Percentiles rank a stretch among this genome's conserved stretches.
phyloP scores from a whole-genome alignment of 2,113 vertebrate genomes.

The Pygoscelis adeliae region DNA sequence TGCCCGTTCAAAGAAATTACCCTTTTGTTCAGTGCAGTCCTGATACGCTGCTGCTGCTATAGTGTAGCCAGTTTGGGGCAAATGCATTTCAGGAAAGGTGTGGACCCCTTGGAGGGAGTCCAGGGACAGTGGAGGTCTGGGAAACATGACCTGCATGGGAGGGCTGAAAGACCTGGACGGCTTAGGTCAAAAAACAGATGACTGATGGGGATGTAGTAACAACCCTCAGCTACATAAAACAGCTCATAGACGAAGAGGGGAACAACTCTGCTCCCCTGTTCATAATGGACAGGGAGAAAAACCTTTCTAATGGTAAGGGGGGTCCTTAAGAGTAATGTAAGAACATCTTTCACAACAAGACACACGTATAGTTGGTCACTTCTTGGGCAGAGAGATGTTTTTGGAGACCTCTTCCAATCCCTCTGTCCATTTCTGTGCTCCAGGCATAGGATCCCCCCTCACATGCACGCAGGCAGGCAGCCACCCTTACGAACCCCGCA shows the following conservation, averaged over 20 bases:
- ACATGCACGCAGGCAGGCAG: fast-evolving
- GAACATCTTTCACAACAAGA: background rate
- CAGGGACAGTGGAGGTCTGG: background rate
- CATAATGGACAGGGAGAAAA: background rate
- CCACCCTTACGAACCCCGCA: fast-evolving
- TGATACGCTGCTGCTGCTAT: background rate
- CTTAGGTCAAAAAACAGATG: background rate
- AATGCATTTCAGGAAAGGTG: background rate
- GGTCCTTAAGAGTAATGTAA: background rate
- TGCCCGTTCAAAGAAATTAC: background rate
- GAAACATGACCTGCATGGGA: fast-evolving
- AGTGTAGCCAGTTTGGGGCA: background rate
- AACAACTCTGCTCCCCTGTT: background rate
- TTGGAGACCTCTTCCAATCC: background rate
- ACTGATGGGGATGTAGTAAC: background rate
- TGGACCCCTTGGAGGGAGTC: background rate
- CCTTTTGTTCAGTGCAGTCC: background rate
- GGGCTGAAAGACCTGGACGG: background rate
- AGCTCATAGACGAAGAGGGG: background rate
- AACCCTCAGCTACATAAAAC: background rate
- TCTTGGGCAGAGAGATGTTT: background rate
- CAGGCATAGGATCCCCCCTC: background rate
- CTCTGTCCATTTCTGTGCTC: background rate
- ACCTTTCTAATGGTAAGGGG: background rate
- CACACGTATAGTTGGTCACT: fast-evolving